Base-by-base conservation (phyloP, 1,140 invertebrate genomes). In the Papilio helenus region DNA sequence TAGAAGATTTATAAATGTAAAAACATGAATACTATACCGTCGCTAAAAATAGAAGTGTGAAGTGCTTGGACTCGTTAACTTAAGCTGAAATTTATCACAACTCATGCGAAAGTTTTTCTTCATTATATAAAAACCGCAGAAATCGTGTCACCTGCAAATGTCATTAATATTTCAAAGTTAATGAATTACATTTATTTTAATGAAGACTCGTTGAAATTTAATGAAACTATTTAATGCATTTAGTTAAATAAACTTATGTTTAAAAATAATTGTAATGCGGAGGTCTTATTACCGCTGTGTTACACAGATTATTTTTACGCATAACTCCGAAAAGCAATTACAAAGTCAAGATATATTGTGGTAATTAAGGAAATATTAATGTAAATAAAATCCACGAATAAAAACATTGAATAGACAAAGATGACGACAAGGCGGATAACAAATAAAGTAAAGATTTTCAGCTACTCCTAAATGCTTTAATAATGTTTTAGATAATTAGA, bases 11-110 rank as follows among this genome's bases (percentile, higher is more conserved):
- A 73, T 26, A 73, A 73, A 73, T 14, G 18, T 44, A 44, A 72
- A 72, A 72, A 72, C 72, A 42, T 72, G 18, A 49, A 74, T 29
- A 49, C 72, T 74, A 46, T 74, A 14, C n/a, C 34, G 23, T 12
- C 2, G 20, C 72, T 74, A 23, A 49, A 74, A 74, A 74, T 74
- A 74, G 44, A 23, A 74, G 20, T 29, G 44, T 12, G 72, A 49
- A 74, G 72, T 51, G 42, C 44, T 74, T 18, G 12, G 72, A 74
- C 72, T 74, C 72, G 72, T 74, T 74, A 74, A 74, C 72, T 74
- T 74, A 74, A 74, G 42, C 23, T 46, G 18, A 72, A 72, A 44
- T 23, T 74, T 74, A 46, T 42, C 72, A 44, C 72, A 20, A 74
- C 72, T 44, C 72, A 46, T 49, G 42, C 72, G 42, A 23, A 14